Evolutionary conservation across 2,888 invertebrate genomes (phyloP).

Genomic region (Dynastes maya): DNA sequence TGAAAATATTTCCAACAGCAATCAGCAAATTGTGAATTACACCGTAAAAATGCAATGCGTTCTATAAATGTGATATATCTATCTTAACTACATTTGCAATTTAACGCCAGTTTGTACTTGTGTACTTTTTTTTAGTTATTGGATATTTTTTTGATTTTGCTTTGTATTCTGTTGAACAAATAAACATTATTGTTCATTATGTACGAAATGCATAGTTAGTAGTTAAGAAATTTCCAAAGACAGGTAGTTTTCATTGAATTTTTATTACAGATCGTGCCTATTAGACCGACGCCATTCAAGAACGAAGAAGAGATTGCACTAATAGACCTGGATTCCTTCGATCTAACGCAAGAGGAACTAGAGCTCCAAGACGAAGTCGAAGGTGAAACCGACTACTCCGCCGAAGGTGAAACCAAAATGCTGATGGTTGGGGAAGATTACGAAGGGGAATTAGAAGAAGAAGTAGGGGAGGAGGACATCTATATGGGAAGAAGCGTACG

Average conservation of each 20-base stretch:
- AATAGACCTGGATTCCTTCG: constrained; percentile 65
- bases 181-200: too few relatives aligned
- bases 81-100: too few relatives aligned
- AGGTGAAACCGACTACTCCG: constrained; percentile 62
- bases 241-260: background rate
- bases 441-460: constrained; percentile 26
- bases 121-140: too few relatives aligned
- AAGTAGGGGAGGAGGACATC: constrained; percentile 48
- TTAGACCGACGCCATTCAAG: constrained; percentile 56
- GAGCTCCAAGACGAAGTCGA: constrained; percentile 59
- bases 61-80: too few relatives aligned
- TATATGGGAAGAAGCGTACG: constrained; percentile 37
- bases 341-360: constrained; percentile 66
- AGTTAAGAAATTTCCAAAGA: too few relatives aligned
- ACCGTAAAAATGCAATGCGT: too few relatives aligned
- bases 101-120: too few relatives aligned
- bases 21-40: too few relatives aligned
- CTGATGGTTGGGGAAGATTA: constrained; percentile 42
- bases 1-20: too few relatives aligned
- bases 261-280: constrained; percentile 55
- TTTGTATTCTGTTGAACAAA: too few relatives aligned
- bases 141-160: too few relatives aligned
- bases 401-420: constrained; percentile 56
- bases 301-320: constrained; percentile 62
- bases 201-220: too few relatives aligned